A percentile compares a stretch with the other conserved stretches of the same genome.
These are phyloP conservation scores for Eristalis tenax DNA, from an alignment of 2,888 invertebrate species.

Conservation along the genomic window DNA sequence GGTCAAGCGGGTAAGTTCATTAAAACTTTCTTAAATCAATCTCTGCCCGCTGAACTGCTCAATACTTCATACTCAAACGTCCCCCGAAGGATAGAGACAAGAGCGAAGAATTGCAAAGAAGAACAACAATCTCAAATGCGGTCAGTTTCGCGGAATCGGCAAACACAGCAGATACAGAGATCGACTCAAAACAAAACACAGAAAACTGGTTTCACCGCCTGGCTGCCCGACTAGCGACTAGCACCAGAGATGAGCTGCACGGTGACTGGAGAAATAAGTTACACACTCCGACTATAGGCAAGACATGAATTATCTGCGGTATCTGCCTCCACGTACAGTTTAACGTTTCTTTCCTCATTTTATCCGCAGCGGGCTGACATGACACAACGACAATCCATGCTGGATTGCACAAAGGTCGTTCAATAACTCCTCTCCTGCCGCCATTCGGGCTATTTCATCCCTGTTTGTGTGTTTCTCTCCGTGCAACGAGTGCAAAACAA, in stretches of 20 bases:
- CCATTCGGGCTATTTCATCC: background rate
- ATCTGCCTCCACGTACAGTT: background rate
- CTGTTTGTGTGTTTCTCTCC: background rate
- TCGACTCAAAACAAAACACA: constrained; percentile 30
- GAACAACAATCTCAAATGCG: constrained; percentile 50
- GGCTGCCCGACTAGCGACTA: background rate
- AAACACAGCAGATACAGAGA: background rate
- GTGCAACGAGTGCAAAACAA: constrained; percentile 19
- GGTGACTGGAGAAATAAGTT: constrained; percentile 45
- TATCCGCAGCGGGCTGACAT: constrained; percentile 35
- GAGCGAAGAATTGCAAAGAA: background rate
- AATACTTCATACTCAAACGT: background rate
- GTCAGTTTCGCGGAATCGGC: constrained; percentile 59
- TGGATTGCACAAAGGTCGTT: constrained; percentile 58
- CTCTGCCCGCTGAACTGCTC: background rate
- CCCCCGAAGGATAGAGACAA: constrained; percentile 10
- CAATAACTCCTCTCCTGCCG: constrained; percentile 2
- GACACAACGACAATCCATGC: constrained; percentile 27
- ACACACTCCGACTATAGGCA: constrained; percentile 28
- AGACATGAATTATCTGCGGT: constrained; percentile 3
- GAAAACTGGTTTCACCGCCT: constrained; percentile 10
- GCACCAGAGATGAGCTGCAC: constrained; percentile 13
- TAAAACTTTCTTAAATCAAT: constrained; percentile 63
- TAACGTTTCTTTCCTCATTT: background rate
- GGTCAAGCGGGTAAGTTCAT: constrained; percentile 53